These are phyloP conservation scores for Cosmopolites sordidus DNA, from an alignment of 2,888 invertebrate genomes.

Conservation along the genomic window DNA sequence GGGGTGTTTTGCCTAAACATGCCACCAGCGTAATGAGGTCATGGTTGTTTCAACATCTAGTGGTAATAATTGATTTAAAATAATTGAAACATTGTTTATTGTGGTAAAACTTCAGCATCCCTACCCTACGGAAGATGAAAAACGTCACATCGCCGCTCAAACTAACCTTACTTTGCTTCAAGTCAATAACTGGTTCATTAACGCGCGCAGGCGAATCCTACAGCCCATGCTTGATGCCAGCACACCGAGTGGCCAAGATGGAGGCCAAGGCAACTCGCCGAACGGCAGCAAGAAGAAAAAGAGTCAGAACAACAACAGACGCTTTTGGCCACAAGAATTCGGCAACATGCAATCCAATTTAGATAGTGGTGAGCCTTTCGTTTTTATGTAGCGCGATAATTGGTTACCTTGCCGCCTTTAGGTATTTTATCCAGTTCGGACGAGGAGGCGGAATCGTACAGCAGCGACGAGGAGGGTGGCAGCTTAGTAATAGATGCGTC, in stretches of 20 bases:
- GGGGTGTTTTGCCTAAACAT: conserved; percentile 91
- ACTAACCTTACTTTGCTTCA: conserved; percentile 76
- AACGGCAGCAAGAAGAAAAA: conserved; percentile 54
- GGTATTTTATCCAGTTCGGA: conserved; percentile 61
- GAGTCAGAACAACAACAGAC: conserved; percentile 58
- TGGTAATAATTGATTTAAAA: conserved; percentile 58
- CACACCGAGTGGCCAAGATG: conserved; percentile 36
- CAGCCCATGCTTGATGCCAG: conserved; percentile 87
- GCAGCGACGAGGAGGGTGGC: conserved; percentile 54
- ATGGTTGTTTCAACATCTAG: conserved; percentile 95
- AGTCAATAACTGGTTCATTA: conserved; percentile 93
- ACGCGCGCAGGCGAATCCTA: conserved; percentile 83
- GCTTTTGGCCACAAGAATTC: conserved; percentile 73
- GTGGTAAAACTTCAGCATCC: conserved; percentile 65
- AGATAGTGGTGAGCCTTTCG: conserved; percentile 52
- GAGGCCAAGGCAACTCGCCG: conserved; percentile 38
- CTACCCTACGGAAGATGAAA: conserved; percentile 93
- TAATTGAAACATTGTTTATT: no score
- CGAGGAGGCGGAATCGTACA: conserved; percentile 58
- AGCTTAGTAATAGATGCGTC: conserved; percentile 51
- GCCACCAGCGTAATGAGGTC: conserved; percentile 95
- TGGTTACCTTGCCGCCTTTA: conserved; percentile 30
- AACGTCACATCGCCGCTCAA: conserved; percentile 82
- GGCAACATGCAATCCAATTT: conserved; percentile 58
- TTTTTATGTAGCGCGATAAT: not conserved